Evolutionary conservation across 2,888 invertebrate species (phyloP).

Genomic region (Argyra leucocephala): DNA sequence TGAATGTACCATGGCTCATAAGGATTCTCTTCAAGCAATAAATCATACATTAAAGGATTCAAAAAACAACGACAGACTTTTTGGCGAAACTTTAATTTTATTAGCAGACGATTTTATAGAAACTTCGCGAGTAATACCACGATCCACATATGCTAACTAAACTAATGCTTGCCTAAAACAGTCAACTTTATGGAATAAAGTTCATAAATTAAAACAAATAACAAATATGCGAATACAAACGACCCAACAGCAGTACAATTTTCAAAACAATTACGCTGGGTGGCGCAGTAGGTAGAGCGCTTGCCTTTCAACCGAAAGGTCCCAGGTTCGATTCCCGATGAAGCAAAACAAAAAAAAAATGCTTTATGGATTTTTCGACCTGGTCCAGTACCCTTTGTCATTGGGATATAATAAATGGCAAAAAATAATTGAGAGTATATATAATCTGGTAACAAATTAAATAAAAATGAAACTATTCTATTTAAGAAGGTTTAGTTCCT

Average conservation of each 20-base stretch:
- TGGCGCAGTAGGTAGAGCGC: too few relatives aligned
- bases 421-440: too few relatives aligned
- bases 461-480: too few relatives aligned
- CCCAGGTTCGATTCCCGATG: too few relatives aligned
- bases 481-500: too few relatives aligned
- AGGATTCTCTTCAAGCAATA: constrained; percentile 20
- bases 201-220: constrained; percentile 26
- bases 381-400: too few relatives aligned
- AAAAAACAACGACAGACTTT: constrained; percentile 23
- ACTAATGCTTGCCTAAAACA: constrained; percentile 19
- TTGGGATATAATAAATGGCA: too few relatives aligned
- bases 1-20: constrained; percentile 31
- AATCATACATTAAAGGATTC: constrained; percentile 23
- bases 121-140: constrained; percentile 32
- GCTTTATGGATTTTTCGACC: too few relatives aligned
- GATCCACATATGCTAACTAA: constrained; percentile 14
- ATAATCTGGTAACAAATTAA: too few relatives aligned
- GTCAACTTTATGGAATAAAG: constrained; percentile 20
- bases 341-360: too few relatives aligned
- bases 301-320: too few relatives aligned
- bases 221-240: constrained; percentile 27
- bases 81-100: constrained; percentile 32
- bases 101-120: constrained; percentile 34
- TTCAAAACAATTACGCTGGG: too few relatives aligned
- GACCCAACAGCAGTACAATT: constrained; percentile 22